These are phyloP conservation scores for Xenotilapia flavipinnis DNA, from an alignment of 2,113 vertebrate species.

Conservation along the genomic window DNA sequence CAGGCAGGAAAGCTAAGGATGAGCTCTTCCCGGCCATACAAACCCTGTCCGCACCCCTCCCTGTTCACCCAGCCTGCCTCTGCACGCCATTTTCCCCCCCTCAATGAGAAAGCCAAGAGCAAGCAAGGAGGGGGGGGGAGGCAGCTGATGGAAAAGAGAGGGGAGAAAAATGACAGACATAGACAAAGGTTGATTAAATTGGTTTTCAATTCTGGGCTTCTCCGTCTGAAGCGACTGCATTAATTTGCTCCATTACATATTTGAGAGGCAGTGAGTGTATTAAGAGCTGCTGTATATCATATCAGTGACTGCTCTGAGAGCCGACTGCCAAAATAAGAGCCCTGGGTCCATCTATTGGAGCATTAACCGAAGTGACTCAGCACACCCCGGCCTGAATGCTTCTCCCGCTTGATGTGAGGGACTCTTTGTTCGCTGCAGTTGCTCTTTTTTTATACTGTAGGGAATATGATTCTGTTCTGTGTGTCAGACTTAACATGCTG, in stretches of 20 bases:
- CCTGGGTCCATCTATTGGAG: conserved; percentile 18
- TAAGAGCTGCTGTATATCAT: conserved; percentile 65
- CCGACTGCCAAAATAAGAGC: conserved; percentile 43
- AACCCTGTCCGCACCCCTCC: conserved; percentile 19
- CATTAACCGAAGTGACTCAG: conserved; percentile 51
- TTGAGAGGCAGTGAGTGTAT: conserved; percentile 67
- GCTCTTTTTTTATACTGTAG: background rate
- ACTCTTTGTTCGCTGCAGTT: background rate
- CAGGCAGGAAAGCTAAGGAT: conserved; percentile 33
- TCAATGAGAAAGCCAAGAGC: background rate
- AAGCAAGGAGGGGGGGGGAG: background rate
- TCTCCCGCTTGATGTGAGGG: conserved; percentile 11
- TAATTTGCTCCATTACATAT: conserved; percentile 65
- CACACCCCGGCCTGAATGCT: background rate
- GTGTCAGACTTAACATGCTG: background rate
- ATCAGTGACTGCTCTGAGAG: conserved; percentile 43
- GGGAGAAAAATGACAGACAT: conserved; percentile 48
- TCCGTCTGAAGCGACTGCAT: conserved; percentile 53
- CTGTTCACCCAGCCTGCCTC: conserved; percentile 2
- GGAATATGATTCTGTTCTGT: background rate
- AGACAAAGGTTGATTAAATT: conserved; percentile 71
- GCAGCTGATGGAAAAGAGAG: conserved; percentile 25
- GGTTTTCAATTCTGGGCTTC: conserved; percentile 65
- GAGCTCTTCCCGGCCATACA: conserved; percentile 26
- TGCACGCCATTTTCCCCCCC: background rate